Conservation (phyloP, 2,888 invertebrate genomes). For the Macrosoma leucophasiata region DNA sequence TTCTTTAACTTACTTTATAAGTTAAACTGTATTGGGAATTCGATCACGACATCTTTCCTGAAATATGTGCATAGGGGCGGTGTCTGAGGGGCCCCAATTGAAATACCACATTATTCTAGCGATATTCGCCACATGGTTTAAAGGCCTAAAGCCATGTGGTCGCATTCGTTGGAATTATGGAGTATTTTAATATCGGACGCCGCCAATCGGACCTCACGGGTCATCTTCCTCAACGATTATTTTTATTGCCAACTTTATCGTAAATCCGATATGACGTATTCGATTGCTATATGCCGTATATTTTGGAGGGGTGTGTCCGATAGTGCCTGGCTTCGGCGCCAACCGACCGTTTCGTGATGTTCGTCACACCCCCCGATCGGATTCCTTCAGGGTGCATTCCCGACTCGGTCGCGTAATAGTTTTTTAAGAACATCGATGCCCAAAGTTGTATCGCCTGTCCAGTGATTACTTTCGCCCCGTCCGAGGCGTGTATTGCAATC, state of each 20-base stretch:
- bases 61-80: slow-evolving; percentile 56
- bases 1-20: neutral
- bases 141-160: slow-evolving; percentile 70
- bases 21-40: slow-evolving; percentile 34
- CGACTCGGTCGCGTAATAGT: slow-evolving; percentile 48
- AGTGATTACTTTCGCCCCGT: slow-evolving; percentile 55
- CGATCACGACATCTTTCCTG: slow-evolving; percentile 36
- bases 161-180: slow-evolving; percentile 58
- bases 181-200: slow-evolving; percentile 54
- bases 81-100: slow-evolving; percentile 64
- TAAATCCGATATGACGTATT: slow-evolving; percentile 50
- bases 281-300: slow-evolving; percentile 45
- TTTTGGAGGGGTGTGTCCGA: slow-evolving; percentile 60
- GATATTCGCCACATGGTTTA: slow-evolving; percentile 60
- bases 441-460: slow-evolving; percentile 54
- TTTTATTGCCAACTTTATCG: slow-evolving; percentile 39
- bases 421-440: slow-evolving; percentile 53
- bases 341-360: slow-evolving; percentile 38
- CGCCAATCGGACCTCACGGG: slow-evolving; percentile 56
- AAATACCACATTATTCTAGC: slow-evolving; percentile 48
- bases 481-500: slow-evolving; percentile 51
- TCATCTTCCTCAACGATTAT: slow-evolving; percentile 42
- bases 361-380: slow-evolving; percentile 21
- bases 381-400: slow-evolving; percentile 33
- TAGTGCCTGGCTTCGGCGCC: slow-evolving; percentile 58